phyloP scores from a whole-genome alignment of 2,888 invertebrate genomes.

The Dryobotodes eremita region DNA sequence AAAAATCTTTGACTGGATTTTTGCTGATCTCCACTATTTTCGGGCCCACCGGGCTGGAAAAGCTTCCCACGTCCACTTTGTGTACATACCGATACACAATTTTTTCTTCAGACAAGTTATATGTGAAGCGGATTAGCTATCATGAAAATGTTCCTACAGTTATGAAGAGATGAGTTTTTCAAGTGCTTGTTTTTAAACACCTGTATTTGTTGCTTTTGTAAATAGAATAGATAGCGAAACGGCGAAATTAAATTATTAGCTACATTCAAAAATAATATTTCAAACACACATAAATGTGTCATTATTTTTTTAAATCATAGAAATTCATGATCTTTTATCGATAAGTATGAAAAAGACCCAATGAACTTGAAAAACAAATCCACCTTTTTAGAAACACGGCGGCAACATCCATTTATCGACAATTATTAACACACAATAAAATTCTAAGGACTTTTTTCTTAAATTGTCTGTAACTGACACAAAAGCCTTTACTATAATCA shows the following conservation, averaged over 20 bases:
- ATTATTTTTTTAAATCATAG: background rate
- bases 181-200: background rate
- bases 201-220: background rate
- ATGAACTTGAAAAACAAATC: background rate
- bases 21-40: constrained; percentile 60
- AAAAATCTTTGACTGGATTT: constrained; percentile 76
- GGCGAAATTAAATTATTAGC: too few species aligned
- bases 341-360: background rate
- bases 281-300: too few species aligned
- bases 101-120: constrained; percentile 29
- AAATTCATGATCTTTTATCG: background rate
- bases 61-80: constrained; percentile 50
- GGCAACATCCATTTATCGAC: background rate
- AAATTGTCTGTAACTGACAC: background rate
- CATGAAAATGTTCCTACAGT: constrained; percentile 2
- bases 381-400: background rate
- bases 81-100: constrained; percentile 38
- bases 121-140: background rate
- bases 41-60: constrained; percentile 72
- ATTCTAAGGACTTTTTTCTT: background rate
- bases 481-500: background rate
- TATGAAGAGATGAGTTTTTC: background rate
- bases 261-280: too few species aligned
- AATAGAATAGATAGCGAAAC: background rate
- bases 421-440: background rate